A percentile compares a stretch with the other conserved stretches of the same genome.
phyloP scores from a whole-genome alignment of 1,140 invertebrate genomes.

The Muscidifurax raptorellus region DNA sequence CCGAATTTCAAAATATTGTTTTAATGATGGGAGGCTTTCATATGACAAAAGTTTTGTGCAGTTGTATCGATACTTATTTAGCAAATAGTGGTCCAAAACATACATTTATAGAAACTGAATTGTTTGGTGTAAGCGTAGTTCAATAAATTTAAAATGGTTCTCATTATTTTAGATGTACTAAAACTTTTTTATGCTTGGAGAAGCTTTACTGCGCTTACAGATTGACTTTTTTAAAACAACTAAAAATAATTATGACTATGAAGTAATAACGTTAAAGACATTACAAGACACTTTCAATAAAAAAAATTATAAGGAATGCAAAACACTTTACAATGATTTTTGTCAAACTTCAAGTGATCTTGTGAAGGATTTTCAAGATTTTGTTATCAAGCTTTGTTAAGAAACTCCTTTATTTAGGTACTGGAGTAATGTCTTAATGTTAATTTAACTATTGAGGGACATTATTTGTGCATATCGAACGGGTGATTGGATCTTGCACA shows the following conservation, averaged over 20 bases:
- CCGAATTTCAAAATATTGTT: too few relatives aligned
- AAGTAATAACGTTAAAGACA: not conserved
- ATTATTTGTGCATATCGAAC: not conserved
- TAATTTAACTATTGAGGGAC: not conserved
- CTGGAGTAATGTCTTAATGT: not conserved
- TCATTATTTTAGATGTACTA: too few relatives aligned
- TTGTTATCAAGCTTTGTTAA: not conserved
- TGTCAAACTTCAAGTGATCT: not conserved
- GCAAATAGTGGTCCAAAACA: too few relatives aligned
- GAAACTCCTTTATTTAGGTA: not conserved
- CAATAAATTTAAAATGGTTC: too few relatives aligned
- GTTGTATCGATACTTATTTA: too few relatives aligned
- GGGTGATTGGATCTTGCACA: not conserved
- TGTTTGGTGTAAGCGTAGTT: too few relatives aligned
- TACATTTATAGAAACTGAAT: too few relatives aligned
- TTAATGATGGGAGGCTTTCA: too few relatives aligned
- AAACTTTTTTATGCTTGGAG: too few relatives aligned
- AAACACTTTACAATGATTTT: not conserved
- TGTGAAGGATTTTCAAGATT: not conserved
- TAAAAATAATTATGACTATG: not conserved
- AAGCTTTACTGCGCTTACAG: too few relatives aligned
- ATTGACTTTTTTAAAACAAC: too few relatives aligned
- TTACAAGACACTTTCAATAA: not conserved
- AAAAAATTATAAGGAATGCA: not conserved
- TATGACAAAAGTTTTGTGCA: too few relatives aligned